Base-by-base conservation (phyloP, 2,797 vertebrate species). In the Fistularia tabacaria region DNA sequence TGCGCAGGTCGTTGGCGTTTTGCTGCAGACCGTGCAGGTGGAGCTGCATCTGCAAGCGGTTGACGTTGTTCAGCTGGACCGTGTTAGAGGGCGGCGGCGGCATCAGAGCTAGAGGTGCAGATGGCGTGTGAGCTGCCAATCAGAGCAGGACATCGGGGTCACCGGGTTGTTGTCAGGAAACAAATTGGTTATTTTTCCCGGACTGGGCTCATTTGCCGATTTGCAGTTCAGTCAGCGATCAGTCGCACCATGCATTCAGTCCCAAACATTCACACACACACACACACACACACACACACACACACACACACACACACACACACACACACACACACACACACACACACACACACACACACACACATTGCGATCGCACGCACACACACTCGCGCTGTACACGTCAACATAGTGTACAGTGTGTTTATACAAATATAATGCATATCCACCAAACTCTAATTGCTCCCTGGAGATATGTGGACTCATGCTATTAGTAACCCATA, bases 11-110 rank as follows among this genome's bases (percentile, higher is more conserved):
- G 0, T 90, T 94, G 81, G 97, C 91, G 0, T 95, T 99, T 73
- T 93, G 94, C 85, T 98, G 95, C 68, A 99, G 89, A 77, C 94
- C 94, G 0, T 96, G 94, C 67, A 99, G 90, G 73, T 98, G 94
- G 62, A 97, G 92, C 87, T 97, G 93, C 94, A 99, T 96, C 88
- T 98, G 94, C 77, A 97, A 73, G 45, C 93, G 93, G 55, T 85
- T 90, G 64, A 93, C 73, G 8, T 92, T 88, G 3, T 92, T 92
- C 79, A 92, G 79, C 69, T 90, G 94, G 74, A 85, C 80, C 66
- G 63, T 74, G 49, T 87, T 86, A 0, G 92, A 89, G 0, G 92
- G 94, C 0, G 93, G 94, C 25, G 94, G 91, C 0, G 93, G 95
- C 90, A 92, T 92, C 51, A 95, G 91, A 64, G 92, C 94, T 68